Base-by-base conservation (phyloP, 2,797 vertebrate species). In the Sebastolobus alascanus region DNA sequence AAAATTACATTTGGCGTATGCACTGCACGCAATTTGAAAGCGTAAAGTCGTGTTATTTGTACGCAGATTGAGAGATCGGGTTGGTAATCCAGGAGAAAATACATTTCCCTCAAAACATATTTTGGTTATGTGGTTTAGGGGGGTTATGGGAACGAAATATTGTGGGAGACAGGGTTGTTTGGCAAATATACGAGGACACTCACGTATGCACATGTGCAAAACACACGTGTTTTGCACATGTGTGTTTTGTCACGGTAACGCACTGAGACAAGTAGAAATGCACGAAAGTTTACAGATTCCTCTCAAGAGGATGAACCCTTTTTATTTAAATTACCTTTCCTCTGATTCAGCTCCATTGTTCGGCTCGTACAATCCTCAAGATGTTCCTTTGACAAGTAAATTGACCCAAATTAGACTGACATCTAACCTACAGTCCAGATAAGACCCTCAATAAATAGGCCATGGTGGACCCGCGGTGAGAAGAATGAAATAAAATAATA, bases 401-500 rank as follows among this genome's bases (percentile, higher is more conserved):
- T 52, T 35, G 66, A 68, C 1, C 29, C 11, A 52, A 55, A 73
- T 63, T 37, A 52, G 8, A 37, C 59, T 13, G 43, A 56, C 8
- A 11, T 11, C 35, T 56, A 29, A 63, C 13, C 29, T 50, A 8
- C 7, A 1, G 12, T 35, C 11, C 2, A 27, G 50, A 43, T 16
- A 18, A 18, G 18, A 43, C 14, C 35, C 20, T 43, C 27, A 31
- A 14, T n/a, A 22, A 27, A 55, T 7, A 50, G 20, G 38, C 68
- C 5, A 0, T 8, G 16, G 13, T 55, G 2, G 27, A 35, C 43
- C 22, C 11, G 4, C 20, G 6, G n/a, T 18, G 52, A 60, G 33
- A 38, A 16, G 61, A 59, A 66, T 6, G 40, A 52, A 66, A 70
- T 72, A 60, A 29, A 73, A 7, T 33, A 25, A 68, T 43, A 25